Evolutionary conservation across 2,888 invertebrate species (phyloP).

Genomic region (Pherbina coryleti): DNA sequence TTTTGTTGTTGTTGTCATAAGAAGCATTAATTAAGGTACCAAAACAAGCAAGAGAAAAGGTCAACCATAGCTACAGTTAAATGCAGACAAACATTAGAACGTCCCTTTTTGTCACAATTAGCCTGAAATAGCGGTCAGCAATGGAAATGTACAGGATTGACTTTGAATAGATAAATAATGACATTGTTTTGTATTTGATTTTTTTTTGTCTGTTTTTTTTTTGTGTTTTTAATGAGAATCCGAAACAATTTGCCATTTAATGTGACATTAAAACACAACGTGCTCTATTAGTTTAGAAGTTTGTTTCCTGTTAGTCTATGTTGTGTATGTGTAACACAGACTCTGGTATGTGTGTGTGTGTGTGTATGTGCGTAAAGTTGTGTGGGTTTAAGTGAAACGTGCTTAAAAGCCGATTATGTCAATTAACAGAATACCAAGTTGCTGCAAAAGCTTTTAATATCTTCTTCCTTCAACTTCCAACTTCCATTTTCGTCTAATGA

Average conservation of each 20-base stretch:
- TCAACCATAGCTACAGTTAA: not conserved
- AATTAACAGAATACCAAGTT: constrained; percentile 21
- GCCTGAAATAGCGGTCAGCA: no score
- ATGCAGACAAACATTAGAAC: not conserved
- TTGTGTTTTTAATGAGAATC: no score
- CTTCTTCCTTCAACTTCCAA: not conserved
- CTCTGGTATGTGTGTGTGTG: not conserved
- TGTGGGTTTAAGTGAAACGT: not conserved
- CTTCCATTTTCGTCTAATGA: not conserved
- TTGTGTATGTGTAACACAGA: not conserved
- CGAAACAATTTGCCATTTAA: no score
- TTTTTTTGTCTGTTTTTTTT: no score
- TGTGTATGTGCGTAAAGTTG: not conserved
- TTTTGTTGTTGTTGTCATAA: constrained; percentile 1
- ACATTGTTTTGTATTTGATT: no score
- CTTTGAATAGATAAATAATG: no score
- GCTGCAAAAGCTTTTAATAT: not conserved
- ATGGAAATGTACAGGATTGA: no score
- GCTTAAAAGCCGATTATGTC: constrained; percentile 35
- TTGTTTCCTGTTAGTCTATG: not conserved
- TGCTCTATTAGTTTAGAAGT: not conserved
- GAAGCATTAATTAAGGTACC: not conserved
- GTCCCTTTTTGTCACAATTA: no score
- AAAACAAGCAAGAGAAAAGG: not conserved
- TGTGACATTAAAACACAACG: no score